These are phyloP conservation scores for Psittacula derbiana DNA, from an alignment of 2,797 vertebrate species.

Conservation along the genomic window DNA sequence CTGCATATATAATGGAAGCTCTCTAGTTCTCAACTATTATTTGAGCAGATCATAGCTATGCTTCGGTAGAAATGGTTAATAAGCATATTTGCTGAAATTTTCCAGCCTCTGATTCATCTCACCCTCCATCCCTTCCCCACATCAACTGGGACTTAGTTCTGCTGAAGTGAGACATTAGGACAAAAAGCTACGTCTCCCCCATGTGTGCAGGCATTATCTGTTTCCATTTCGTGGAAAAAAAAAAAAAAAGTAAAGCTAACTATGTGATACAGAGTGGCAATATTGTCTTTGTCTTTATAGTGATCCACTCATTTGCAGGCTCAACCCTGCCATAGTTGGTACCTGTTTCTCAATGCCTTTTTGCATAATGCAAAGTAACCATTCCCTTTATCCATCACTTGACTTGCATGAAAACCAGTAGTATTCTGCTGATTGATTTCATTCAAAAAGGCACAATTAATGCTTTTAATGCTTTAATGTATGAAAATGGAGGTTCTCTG, in stretches of 20 bases:
- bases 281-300: not conserved
- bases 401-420: not conserved
- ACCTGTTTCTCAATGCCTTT: not conserved
- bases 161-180: not conserved
- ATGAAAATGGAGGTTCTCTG: not conserved
- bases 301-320: not conserved
- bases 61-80: not conserved
- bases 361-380: not conserved
- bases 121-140: not conserved
- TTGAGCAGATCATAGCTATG: not conserved
- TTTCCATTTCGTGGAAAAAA: not conserved
- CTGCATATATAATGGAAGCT: not conserved
- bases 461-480: not conserved
- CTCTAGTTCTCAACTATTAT: not conserved
- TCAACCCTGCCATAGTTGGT: not conserved
- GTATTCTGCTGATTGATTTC: not conserved
- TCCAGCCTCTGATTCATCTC: not conserved
- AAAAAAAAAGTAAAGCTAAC: not conserved
- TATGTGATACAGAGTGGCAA: too few species aligned
- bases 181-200: not conserved
- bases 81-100: not conserved
- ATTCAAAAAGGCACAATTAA: not conserved
- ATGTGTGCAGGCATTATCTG: fast-evolving
- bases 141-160: not conserved
- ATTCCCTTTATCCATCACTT: not conserved